Evolutionary conservation across 2,888 invertebrate genomes (phyloP).

Genomic region (Limnephilus rhombicus): DNA sequence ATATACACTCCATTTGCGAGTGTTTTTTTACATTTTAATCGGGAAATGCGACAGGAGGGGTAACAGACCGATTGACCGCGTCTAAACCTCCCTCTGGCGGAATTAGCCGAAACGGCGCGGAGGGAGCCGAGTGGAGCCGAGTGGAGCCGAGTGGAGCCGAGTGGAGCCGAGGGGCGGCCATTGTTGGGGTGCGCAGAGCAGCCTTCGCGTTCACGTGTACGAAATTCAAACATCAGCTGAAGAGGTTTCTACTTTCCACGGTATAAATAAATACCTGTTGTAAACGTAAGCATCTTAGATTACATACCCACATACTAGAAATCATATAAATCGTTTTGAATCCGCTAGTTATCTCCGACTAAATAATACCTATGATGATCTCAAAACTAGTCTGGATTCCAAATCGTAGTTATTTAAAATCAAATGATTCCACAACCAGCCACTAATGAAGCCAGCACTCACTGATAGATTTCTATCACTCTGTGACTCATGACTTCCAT

Average conservation of each 20-base stretch:
- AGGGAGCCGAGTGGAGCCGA: slow-evolving; percentile 53
- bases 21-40: slow-evolving; percentile 51
- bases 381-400: no score
- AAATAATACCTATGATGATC: no score
- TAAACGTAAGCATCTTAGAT: not conserved
- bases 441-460: no score
- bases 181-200: slow-evolving; percentile 48
- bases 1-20: slow-evolving; percentile 13
- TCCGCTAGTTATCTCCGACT: no score
- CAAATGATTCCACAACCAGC: no score
- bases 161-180: slow-evolving; percentile 52
- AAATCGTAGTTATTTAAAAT: no score
- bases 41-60: slow-evolving; percentile 49
- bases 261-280: not conserved
- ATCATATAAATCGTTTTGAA: no score
- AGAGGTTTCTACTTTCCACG: not conserved
- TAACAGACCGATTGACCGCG: slow-evolving; percentile 64
- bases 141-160: slow-evolving; percentile 51
- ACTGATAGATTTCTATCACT: no score
- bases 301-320: not conserved
- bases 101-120: slow-evolving; percentile 47
- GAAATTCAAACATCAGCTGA: slow-evolving; percentile 18
- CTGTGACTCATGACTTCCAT: no score
- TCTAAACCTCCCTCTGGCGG: slow-evolving; percentile 60
- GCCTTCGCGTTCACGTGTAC: slow-evolving; percentile 9